These are phyloP conservation scores for Trachymyrmex septentrionalis DNA, from an alignment of 1,140 invertebrate species.

Conservation along the genomic window DNA sequence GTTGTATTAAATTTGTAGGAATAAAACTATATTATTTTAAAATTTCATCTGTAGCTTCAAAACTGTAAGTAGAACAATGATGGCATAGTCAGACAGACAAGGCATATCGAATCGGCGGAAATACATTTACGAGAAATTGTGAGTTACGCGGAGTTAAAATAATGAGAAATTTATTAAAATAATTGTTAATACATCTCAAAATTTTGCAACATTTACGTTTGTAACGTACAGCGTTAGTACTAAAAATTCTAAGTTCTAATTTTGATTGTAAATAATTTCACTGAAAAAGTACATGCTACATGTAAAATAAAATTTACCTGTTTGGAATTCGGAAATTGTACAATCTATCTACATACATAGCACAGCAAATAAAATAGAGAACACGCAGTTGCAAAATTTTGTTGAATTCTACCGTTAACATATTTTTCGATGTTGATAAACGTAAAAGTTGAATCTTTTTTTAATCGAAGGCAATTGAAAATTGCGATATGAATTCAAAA, in stretches of 20 bases:
- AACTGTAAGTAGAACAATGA: slow-evolving; percentile 4
- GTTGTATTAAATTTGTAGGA: background rate
- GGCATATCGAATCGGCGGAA: background rate
- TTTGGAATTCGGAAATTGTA: background rate
- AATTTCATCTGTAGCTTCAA: background rate
- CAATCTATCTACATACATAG: background rate
- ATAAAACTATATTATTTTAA: background rate
- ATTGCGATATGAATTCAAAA: slow-evolving; percentile 9
- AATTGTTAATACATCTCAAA: slow-evolving; percentile 21
- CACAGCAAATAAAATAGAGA: background rate
- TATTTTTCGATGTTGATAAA: background rate
- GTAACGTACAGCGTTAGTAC: background rate
- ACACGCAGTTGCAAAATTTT: slow-evolving; percentile 23
- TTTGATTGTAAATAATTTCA: background rate
- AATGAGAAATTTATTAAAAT: background rate
- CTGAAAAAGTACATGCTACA: background rate
- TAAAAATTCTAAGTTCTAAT: background rate
- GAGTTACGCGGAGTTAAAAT: background rate
- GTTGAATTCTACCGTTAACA: background rate
- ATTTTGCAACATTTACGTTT: slow-evolving; percentile 16
- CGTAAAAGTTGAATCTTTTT: background rate
- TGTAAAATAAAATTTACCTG: background rate
- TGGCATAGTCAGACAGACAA: slow-evolving; percentile 46
- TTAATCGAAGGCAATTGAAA: background rate
- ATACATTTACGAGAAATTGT: slow-evolving; percentile 20